These are phyloP conservation scores for Microctonus brassicae DNA, from an alignment of 2,888 invertebrate genomes.

Conservation along the genomic window DNA sequence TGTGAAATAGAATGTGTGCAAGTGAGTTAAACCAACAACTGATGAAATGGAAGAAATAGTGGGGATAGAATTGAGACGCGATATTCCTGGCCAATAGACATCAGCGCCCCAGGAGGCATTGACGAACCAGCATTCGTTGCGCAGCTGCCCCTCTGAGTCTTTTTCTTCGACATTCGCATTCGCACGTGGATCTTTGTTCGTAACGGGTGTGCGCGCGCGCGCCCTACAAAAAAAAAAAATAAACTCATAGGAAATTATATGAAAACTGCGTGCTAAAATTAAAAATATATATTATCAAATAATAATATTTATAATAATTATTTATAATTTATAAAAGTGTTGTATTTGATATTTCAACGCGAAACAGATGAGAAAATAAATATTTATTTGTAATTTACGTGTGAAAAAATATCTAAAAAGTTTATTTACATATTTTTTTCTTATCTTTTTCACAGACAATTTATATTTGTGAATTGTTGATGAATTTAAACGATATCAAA, in stretches of 20 bases:
- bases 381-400: no score
- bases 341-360: no score
- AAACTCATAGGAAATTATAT: background rate
- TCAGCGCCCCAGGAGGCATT: conserved; percentile 51
- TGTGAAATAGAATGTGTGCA: no score
- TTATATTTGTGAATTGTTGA: no score
- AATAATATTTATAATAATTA: background rate
- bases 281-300: background rate
- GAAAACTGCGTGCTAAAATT: conserved; percentile 25
- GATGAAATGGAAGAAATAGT: background rate
- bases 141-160: conserved; percentile 45
- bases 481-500: no score
- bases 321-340: conserved; percentile 16
- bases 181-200: conserved; percentile 67
- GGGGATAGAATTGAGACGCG: conserved; percentile 43
- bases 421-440: no score
- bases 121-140: conserved; percentile 52
- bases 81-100: conserved; percentile 57
- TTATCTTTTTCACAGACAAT: no score
- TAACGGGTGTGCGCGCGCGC: conserved; percentile 52
- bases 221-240: background rate
- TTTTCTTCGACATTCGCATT: conserved; percentile 63
- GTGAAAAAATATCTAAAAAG: no score
- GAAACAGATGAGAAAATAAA: no score
- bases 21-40: no score